Base-by-base conservation (phyloP, 2,888 invertebrate genomes). In the Celastrina argiolus region DNA sequence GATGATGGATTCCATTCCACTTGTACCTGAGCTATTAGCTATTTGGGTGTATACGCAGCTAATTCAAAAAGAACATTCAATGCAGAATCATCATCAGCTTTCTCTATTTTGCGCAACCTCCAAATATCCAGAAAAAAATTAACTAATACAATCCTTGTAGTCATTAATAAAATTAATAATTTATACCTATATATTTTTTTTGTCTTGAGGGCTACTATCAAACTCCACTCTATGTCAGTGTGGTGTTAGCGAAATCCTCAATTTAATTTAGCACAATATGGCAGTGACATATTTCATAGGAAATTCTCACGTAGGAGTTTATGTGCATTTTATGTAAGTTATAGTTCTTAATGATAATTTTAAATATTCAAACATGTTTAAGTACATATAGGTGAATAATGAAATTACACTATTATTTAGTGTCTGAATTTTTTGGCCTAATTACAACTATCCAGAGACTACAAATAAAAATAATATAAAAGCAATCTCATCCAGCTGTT, bases 41-140 rank as follows among this genome's bases (percentile, higher is more conserved):
- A 98, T 87, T 98, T 99, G 0, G 99, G 99, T 7, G 97, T 94
- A 68, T 95, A 94, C 86, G 99, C 98, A 0, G 98, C 97, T 78
- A 99, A 87, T 78, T 99, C 99, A 72, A 99, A 97, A 45, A 99
- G 92, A 73, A 97, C 94, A 88, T 99, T 98, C 36, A 99, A 86
- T 39, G 99, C 92, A 34, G 97, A 94, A 81, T 99, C 98, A 80
- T 98, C 98, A 31, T 97, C 96, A 74, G 95, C 94, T 71, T 94
- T 94, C 74, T 96, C 95, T 66, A 98, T 94, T 72, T 80, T 96
- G 95, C 26, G 95, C 95, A 56, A 96, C 93, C 63, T 95, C 94
- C 93, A 80, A 51, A 65, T 68, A 70, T 42, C 64, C 36, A n/a
- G n/a, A n/a, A 67, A 63, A 73, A 67, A 58, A 28, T 31, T 39